These are phyloP conservation scores for Chaetodon trifasciatus DNA, from an alignment of 2,797 vertebrate species.

Conservation along the genomic window DNA sequence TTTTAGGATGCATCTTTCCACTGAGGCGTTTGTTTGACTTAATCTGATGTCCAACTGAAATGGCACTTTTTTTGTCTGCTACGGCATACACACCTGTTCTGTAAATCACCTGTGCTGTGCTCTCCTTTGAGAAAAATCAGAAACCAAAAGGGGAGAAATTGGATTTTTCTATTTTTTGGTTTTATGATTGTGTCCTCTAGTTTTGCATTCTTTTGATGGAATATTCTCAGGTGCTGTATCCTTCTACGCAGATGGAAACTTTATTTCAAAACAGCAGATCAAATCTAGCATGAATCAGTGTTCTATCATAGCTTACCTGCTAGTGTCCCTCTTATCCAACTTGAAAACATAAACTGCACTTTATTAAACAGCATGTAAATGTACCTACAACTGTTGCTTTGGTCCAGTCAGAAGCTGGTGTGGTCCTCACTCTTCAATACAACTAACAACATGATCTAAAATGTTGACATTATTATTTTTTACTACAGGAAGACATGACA, in stretches of 20 bases:
- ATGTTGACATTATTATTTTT: too few species aligned
- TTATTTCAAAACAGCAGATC: background rate
- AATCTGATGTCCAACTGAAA: background rate
- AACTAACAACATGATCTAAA: too few species aligned
- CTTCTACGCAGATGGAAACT: background rate
- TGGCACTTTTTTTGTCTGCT: background rate
- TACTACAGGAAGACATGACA: background rate
- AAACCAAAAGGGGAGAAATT: background rate
- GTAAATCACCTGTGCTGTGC: background rate
- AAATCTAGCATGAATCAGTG: background rate
- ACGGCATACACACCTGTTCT: background rate
- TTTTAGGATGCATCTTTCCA: conserved; percentile 22
- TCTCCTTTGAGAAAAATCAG: background rate
- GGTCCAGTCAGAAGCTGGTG: background rate
- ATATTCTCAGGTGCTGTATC: background rate
- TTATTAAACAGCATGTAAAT: background rate
- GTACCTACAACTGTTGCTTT: background rate
- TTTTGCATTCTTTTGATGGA: background rate
- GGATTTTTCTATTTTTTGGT: background rate
- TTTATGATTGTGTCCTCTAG: background rate
- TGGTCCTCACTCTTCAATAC: too few species aligned
- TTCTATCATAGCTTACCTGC: background rate
- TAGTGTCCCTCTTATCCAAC: background rate
- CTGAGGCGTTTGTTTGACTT: background rate
- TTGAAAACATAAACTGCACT: background rate